These are phyloP conservation scores for Cataglyphis cursor DNA, from an alignment of 2,888 invertebrate species.

Conservation along the genomic window DNA sequence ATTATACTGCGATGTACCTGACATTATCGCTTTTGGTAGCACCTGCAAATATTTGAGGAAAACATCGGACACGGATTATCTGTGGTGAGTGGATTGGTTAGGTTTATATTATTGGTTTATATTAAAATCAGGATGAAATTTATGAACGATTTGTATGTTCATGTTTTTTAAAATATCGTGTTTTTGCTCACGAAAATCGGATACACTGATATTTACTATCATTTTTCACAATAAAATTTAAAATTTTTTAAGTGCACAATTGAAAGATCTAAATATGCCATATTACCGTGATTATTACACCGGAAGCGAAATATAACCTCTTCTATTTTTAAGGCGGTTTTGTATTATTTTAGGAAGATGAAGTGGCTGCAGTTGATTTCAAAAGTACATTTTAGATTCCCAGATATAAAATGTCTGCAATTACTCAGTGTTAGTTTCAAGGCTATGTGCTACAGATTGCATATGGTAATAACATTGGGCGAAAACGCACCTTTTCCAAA, in stretches of 20 bases:
- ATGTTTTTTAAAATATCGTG: too few species aligned
- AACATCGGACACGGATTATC: slow-evolving; percentile 85
- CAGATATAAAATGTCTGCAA: slow-evolving; percentile 84
- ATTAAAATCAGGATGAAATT: slow-evolving; percentile 7
- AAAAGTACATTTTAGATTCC: slow-evolving; percentile 85
- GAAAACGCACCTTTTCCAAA: slow-evolving; percentile 83
- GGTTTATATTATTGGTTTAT: slow-evolving; percentile 75
- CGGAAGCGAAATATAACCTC: background rate
- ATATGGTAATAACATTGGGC: slow-evolving; percentile 84
- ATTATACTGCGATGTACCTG: slow-evolving; percentile 86
- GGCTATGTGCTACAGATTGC: slow-evolving; percentile 85
- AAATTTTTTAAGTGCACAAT: background rate
- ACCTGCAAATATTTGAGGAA: slow-evolving; percentile 86
- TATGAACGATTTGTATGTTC: background rate
- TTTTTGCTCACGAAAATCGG: background rate
- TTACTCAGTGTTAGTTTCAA: slow-evolving; percentile 84
- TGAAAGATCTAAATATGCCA: background rate
- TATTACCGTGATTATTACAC: background rate
- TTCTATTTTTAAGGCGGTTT: background rate
- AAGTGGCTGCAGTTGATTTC: slow-evolving; percentile 85
- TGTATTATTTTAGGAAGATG: slow-evolving; percentile 82
- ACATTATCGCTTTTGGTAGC: slow-evolving; percentile 85
- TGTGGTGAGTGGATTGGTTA: slow-evolving; percentile 82
- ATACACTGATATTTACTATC: too few species aligned
- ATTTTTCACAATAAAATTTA: background rate